These are phyloP conservation scores for Siniperca undulata DNA, from an alignment of 2,797 vertebrate species.

Conservation along the genomic window DNA sequence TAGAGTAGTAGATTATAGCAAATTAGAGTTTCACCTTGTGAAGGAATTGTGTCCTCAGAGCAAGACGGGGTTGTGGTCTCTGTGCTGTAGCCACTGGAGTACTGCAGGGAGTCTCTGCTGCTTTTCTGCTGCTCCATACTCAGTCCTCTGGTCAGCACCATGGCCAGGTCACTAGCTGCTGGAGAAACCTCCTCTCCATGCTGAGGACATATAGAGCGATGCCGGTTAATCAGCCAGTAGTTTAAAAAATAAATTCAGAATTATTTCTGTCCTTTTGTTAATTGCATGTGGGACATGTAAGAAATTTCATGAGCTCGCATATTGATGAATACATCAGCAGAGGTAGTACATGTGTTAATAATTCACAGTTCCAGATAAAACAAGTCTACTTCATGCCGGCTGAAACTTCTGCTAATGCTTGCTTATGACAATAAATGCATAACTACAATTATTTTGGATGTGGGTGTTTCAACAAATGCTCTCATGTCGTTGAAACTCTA, in stretches of 20 bases:
- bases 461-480: neutral
- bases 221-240: neutral
- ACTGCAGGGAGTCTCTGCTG: constrained; percentile 96
- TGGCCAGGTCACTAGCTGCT: constrained; percentile 94
- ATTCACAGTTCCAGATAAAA: neutral
- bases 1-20: neutral
- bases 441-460: neutral
- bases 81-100: constrained; percentile 96
- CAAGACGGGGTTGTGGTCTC: constrained; percentile 97
- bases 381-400: neutral
- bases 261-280: neutral
- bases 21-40: constrained; percentile 88
- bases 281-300: neutral
- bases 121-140: constrained; percentile 97
- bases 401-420: neutral
- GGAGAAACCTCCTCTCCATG: constrained; percentile 94
- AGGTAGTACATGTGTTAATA: neutral
- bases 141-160: constrained; percentile 95
- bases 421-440: neutral
- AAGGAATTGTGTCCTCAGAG: constrained; percentile 98
- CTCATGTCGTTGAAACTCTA: neutral
- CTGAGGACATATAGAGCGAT: constrained; percentile 71
- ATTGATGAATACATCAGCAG: neutral
- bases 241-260: neutral
- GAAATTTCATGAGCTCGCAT: neutral